Evolutionary conservation across 2,888 invertebrate genomes (phyloP).

Genomic region (Pyrrhosoma nymphula): DNA sequence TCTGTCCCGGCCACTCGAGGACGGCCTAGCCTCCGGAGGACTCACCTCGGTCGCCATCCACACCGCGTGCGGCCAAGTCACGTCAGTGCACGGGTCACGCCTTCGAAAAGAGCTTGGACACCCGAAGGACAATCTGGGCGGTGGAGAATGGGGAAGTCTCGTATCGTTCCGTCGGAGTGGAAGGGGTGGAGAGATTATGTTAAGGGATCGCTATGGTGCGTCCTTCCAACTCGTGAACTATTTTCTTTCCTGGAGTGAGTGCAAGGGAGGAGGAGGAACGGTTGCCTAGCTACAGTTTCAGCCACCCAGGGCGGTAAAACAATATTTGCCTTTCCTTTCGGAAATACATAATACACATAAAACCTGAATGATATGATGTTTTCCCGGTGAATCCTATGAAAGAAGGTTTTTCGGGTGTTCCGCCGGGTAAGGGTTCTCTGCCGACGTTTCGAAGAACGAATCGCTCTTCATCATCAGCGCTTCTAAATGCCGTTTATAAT

Average conservation of each 20-base stretch:
- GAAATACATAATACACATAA: no score
- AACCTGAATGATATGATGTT: no score
- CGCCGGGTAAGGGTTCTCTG: no score
- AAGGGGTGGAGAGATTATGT: background rate
- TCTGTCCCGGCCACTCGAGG: background rate
- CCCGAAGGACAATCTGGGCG: background rate
- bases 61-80: constrained; percentile 37
- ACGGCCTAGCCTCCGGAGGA: background rate
- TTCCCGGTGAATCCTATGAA: no score
- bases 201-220: background rate
- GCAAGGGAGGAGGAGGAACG: background rate
- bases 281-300: no score
- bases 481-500: no score
- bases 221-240: constrained; percentile 66
- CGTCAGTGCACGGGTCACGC: constrained; percentile 50
- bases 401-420: no score
- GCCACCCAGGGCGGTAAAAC: no score
- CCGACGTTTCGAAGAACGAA: no score
- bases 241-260: background rate
- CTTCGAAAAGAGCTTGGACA: background rate
- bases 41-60: background rate
- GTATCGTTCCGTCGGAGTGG: background rate
- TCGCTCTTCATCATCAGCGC: no score
- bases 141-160: background rate
- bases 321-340: no score